Conservation (phyloP, 37 sponge, comb jelly and placozoan species). For the Spongilla lacustris region DNA sequence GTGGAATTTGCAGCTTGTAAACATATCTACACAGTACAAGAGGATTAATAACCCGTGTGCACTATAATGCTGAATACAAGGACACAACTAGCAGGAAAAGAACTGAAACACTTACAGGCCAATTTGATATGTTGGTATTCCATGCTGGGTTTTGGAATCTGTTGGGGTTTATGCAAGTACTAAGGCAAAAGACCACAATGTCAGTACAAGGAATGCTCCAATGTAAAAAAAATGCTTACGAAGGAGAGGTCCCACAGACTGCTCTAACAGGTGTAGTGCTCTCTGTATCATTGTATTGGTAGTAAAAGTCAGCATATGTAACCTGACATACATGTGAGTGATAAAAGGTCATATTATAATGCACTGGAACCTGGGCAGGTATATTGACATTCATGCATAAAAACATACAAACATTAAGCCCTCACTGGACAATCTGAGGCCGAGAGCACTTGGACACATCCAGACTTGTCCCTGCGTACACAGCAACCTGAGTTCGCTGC, state of each 20-base stretch:
- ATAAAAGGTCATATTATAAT: too few species aligned
- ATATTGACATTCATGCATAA: too few species aligned
- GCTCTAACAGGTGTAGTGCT: constrained; percentile 13
- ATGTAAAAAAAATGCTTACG: constrained; percentile 15
- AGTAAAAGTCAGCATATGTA: constrained; percentile 43
- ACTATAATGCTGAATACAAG: too few species aligned
- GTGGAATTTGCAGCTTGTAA: neutral
- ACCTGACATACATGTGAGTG: constrained; percentile 12
- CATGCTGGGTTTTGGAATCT: neutral
- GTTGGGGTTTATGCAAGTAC: constrained; percentile 20
- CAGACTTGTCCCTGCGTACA: constrained; percentile 69
- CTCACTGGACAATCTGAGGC: neutral
- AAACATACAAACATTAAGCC: too few species aligned
- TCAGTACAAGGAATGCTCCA: too few species aligned
- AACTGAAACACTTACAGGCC: constrained; percentile 67
- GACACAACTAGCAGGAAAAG: too few species aligned
- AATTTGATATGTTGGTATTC: constrained; percentile 42
- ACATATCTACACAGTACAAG: neutral
- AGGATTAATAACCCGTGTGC: too few species aligned
- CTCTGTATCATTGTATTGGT: neutral
- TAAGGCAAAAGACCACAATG: constrained; percentile 5
- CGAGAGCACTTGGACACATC: constrained; percentile 69
- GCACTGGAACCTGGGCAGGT: too few species aligned
- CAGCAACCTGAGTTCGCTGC: constrained; percentile 77
- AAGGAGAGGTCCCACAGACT: constrained; percentile 74